Evolutionary conservation across 92 coral and sea anemone genomes (phyloP).

Genomic region (Porites cylindrica): DNA sequence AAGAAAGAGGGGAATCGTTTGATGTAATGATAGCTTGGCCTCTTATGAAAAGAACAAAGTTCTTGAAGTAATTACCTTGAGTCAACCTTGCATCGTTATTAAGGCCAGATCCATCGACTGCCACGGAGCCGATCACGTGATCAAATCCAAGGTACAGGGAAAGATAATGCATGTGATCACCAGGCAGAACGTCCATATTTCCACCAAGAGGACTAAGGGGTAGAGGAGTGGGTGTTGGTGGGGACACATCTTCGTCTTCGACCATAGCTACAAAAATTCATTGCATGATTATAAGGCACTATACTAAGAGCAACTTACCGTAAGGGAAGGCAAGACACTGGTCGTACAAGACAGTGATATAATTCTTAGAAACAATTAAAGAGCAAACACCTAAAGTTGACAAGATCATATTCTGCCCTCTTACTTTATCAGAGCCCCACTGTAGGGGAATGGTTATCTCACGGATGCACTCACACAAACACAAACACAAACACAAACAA

Average conservation of each 20-base stretch:
- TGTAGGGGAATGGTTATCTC: too few species aligned
- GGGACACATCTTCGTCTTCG: conserved; percentile 48
- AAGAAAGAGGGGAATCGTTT: too few species aligned
- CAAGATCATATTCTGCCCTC: too few species aligned
- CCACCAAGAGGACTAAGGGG: conserved; percentile 58
- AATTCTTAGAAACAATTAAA: too few species aligned
- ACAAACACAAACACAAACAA: too few species aligned
- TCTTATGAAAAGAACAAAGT: neutral
- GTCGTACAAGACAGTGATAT: too few species aligned
- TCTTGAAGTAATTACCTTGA: conserved; percentile 52
- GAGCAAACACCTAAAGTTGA: too few species aligned
- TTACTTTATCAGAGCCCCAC: too few species aligned
- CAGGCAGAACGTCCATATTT: conserved; percentile 25
- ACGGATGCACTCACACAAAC: too few species aligned
- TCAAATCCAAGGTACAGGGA: conserved; percentile 95
- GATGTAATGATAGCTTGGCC: too few species aligned
- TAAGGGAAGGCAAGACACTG: too few species aligned
- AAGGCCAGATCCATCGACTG: conserved; percentile 88
- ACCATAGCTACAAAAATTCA: conserved; percentile 14
- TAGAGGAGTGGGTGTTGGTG: conserved; percentile 61
- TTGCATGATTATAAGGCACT: neutral
- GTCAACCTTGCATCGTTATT: conserved; percentile 87
- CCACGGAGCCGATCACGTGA: conserved; percentile 83
- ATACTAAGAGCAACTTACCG: neutral
- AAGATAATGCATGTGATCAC: conserved; percentile 63